Base-by-base conservation (phyloP, 2,113 vertebrate species). In the Nannobrachium achirus region DNA sequence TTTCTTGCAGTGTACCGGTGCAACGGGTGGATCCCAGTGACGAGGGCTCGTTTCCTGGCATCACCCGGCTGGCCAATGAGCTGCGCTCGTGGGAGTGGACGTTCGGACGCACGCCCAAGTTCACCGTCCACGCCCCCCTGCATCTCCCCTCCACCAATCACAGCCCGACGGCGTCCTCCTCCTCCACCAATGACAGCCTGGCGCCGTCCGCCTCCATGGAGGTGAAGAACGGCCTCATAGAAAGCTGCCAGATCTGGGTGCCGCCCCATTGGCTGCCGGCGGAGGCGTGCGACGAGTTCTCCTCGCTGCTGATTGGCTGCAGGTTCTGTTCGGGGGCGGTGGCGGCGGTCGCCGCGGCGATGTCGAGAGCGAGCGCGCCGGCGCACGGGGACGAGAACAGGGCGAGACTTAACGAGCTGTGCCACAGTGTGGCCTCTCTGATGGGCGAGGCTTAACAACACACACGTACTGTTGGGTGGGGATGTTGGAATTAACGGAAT, bases 101-200 rank as follows among this genome's bases (percentile, higher is more conserved):
- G 0, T 98, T 96, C n/a, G 96, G 95, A 15, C 95, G 89, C 88
- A 99, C 94, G 0, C 98, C 97, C 0, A 95, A 94, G 65, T 99
- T 99, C 82, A 94, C 85, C 0, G 0, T 98, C 49, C 85, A 79
- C 25, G 93, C 92, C 0, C 69, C 58, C 19, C 90, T 98, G 69
- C 80, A 83, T 4, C 71, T 96, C n/a, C n/a, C n/a, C n/a, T n/a
- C 52, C 25, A 11, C n/a, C 0, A 85, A 91, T 39, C 67, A 81
- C 16, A 51, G 0, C 0, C 5, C 38, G 0, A 79, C 25, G 93
- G 91, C 0, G 69, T 56, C 20, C 90, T 98, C 69, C 81, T 83
- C 4, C 71, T 96, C 52, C 25, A 11, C n/a, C 0, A 85, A 91
- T 39, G 67, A 81, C 16, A 52, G 0, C 0, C 6, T 25, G 0